Evolutionary conservation across 2,888 invertebrate species (phyloP).

Genomic region (Crossocerus cetratus): DNA sequence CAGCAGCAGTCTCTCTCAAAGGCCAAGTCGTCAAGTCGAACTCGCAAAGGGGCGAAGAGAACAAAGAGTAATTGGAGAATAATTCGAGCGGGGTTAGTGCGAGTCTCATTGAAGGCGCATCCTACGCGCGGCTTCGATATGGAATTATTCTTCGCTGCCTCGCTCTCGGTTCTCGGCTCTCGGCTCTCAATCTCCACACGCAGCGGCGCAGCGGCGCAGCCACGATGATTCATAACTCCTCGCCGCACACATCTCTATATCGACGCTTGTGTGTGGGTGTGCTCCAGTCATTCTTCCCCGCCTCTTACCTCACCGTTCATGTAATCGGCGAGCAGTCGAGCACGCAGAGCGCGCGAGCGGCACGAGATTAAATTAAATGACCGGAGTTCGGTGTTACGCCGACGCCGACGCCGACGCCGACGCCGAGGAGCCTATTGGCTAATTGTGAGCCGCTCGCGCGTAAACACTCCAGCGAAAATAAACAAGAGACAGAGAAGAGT

Average conservation of each 20-base stretch:
- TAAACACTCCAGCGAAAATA: too few species aligned
- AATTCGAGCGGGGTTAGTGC: conserved; percentile 7
- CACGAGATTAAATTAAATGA: background rate
- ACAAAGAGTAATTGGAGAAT: background rate
- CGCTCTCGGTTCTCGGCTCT: too few species aligned
- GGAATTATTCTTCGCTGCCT: too few species aligned
- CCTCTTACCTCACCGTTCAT: conserved; percentile 56
- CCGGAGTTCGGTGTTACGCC: too few species aligned
- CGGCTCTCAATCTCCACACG: background rate
- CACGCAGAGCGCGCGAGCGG: background rate
- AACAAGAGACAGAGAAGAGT: too few species aligned
- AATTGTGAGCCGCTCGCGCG: too few species aligned
- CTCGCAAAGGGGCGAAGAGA: background rate
- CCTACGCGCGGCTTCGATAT: too few species aligned
- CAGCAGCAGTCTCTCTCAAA: too few species aligned
- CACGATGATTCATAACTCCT: conserved; percentile 37
- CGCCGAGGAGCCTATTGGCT: too few species aligned
- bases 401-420: too few species aligned
- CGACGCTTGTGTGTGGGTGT: too few species aligned
- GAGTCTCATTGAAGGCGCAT: background rate
- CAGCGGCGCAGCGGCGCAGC: conserved; percentile 4
- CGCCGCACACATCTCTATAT: too few species aligned
- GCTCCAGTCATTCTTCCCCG: conserved; percentile 50
- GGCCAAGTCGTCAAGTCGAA: conserved; percentile 6
- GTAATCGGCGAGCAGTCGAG: conserved; percentile 40